Base-by-base conservation (phyloP, 1,140 invertebrate genomes). In the Microplitis demolitor region DNA sequence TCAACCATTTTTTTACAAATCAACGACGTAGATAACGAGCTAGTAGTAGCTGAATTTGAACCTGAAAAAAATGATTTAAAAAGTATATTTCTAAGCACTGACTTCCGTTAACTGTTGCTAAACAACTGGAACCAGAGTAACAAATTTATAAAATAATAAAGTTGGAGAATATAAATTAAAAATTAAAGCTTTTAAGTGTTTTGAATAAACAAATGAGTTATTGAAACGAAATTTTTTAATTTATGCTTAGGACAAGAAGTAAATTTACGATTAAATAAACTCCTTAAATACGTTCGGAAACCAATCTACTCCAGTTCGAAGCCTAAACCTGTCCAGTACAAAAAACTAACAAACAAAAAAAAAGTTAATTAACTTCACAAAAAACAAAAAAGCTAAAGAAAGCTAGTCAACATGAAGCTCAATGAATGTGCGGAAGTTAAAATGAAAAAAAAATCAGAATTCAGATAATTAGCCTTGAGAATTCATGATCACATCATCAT, bases 291-390 rank as follows among this genome's bases (percentile, higher is more conserved):
- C 37, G 39, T 62, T 45, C 63, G 63, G 80, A 73, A 86, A 86
- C 82, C 78, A 78, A 85, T 87, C 84, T 85, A 86, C 85, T 87
- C 86, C 84, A 86, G 78, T 86, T 84, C 80, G 84, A 84, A 87
- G 85, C 85, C 85, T 87, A 87, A 87, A 87, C 85, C 85, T 87
- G 85, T 84, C 82, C 82, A 87, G 86, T 87, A 87, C 86, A 87
- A 87, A 82, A 68, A n/a, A n/a, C n/a, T n/a, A n/a, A 35, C 45
- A 58, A 64, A 67, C 11, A 9, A 8, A 8, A 8, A 8, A 8
- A 39, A 39, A 39, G 9, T 39, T 39, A 39, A 39, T 39, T 8
- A 39, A 39, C 37, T 9, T 39, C 9, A 8, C n/a, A 67, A 67
- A 8, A 9, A 72, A 51, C n/a, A n/a, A 13, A 66, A n/a, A 63